Evolutionary conservation across 2,888 invertebrate genomes (phyloP).

Genomic region (Chironomus riparius): DNA sequence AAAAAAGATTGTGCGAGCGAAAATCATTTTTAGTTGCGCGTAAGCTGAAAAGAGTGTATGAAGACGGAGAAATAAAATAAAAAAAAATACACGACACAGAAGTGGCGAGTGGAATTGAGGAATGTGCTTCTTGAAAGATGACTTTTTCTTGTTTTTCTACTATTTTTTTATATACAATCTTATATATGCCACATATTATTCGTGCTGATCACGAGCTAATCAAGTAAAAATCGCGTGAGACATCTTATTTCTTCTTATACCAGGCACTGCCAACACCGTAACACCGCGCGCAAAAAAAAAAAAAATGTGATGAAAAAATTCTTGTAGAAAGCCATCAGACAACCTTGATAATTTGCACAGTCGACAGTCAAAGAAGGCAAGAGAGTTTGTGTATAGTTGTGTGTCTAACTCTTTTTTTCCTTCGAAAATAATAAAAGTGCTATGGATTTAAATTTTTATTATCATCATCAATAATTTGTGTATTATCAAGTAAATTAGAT

Average conservation of each 20-base stretch:
- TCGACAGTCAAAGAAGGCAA: neutral
- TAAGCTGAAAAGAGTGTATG: too few relatives aligned
- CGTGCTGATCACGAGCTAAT: conserved; percentile 18
- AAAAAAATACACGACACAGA: neutral
- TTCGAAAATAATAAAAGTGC: too few relatives aligned
- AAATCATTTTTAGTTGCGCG: neutral
- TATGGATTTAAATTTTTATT: neutral
- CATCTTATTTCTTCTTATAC: conserved; percentile 6
- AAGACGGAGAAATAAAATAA: neutral
- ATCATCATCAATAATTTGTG: neutral
- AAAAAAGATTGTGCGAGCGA: neutral
- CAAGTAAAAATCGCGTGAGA: conserved; percentile 22
- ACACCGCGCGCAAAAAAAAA: neutral
- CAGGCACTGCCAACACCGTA: neutral
- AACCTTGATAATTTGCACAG: conserved; percentile 12
- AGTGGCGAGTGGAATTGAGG: conserved; percentile 19
- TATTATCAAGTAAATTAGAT: neutral
- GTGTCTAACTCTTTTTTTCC: neutral
- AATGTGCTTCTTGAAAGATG: conserved; percentile 27
- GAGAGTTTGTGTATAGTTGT: neutral
- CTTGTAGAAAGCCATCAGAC: conserved; percentile 22
- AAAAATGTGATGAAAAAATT: neutral
- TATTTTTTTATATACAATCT: neutral
- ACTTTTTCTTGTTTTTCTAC: conserved; percentile 27
- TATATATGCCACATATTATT: conserved; percentile 4